phyloP scores from a whole-genome alignment of 2,888 invertebrate genomes.

The Meteorus cinctellus region DNA sequence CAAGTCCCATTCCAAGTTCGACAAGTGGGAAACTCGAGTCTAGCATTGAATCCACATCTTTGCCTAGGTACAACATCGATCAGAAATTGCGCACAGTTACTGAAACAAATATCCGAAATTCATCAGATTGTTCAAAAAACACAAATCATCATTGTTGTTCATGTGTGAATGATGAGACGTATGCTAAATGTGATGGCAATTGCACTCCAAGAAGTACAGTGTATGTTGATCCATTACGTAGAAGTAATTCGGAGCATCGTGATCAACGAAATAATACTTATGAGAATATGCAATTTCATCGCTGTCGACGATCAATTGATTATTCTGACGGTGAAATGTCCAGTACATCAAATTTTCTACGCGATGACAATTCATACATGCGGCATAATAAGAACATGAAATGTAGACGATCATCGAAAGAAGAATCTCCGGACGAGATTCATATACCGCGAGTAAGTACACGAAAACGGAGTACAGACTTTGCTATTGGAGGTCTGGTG shows the following conservation, averaged over 20 bases:
- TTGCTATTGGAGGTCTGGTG: conserved; percentile 67
- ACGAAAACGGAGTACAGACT: conserved; percentile 63
- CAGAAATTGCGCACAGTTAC: conserved; percentile 71
- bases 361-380: conserved; percentile 26
- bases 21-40: conserved; percentile 61
- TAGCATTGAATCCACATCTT: conserved; percentile 71
- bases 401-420: conserved; percentile 50
- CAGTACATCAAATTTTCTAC: not conserved
- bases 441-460: conserved; percentile 66
- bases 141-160: not conserved
- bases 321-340: conserved; percentile 23
- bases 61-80: conserved; percentile 72
- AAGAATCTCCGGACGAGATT: conserved; percentile 62
- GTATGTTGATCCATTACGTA: conserved; percentile 55
- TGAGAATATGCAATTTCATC: conserved; percentile 62
- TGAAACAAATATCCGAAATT: conserved; percentile 69
- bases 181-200: not conserved
- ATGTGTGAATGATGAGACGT: not conserved
- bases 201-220: conserved; percentile 32
- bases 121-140: conserved; percentile 56
- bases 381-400: conserved; percentile 35
- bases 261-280: conserved; percentile 58
- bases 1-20: conserved; percentile 75
- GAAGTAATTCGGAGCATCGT: conserved; percentile 65
- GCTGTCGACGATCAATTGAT: conserved; percentile 49